These are phyloP conservation scores for Callosobruchus maculatus DNA, from an alignment of 2,888 invertebrate species.

Conservation along the genomic window DNA sequence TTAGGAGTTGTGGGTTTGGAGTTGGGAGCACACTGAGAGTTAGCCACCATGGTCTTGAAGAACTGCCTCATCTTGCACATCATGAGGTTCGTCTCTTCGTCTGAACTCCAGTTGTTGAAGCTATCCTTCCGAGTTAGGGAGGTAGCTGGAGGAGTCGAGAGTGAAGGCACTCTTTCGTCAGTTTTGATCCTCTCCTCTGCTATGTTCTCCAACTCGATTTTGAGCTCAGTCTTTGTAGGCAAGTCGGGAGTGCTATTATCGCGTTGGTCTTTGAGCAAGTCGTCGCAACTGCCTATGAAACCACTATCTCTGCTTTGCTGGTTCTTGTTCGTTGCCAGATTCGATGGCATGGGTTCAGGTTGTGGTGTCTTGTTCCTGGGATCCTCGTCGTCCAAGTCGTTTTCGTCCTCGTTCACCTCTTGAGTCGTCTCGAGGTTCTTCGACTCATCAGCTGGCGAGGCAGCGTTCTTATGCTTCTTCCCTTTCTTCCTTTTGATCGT, in stretches of 20 bases:
- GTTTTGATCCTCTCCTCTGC: constrained; percentile 56
- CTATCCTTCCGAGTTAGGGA: constrained; percentile 79
- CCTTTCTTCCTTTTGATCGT: constrained; percentile 80
- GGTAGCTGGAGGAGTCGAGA: constrained; percentile 52
- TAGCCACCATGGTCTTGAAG: constrained; percentile 86
- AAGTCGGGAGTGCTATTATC: constrained; percentile 46
- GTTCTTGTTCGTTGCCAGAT: constrained; percentile 63
- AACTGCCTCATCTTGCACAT: constrained; percentile 93
- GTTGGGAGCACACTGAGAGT: constrained; percentile 47
- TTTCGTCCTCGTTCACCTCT: constrained; percentile 56
- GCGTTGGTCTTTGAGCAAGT: constrained; percentile 67
- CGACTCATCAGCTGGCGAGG: constrained; percentile 60
- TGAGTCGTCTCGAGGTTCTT: constrained; percentile 60
- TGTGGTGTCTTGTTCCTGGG: constrained; percentile 67
- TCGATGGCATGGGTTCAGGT: constrained; percentile 59
- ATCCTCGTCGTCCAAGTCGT: constrained; percentile 60
- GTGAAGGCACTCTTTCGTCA: constrained; percentile 42
- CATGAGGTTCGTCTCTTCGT: constrained; percentile 91
- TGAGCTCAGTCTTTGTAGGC: constrained; percentile 36
- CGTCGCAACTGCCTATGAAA: constrained; percentile 85
- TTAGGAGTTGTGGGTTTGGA: constrained; percentile 54
- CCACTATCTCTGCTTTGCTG: constrained; percentile 85
- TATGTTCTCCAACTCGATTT: constrained; percentile 56
- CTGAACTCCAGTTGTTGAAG: constrained; percentile 92
- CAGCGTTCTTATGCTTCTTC: constrained; percentile 60